Percentiles rank a stretch among this genome's conserved stretches.
Conservation (phyloP, 2,113 vertebrate genomes). For the Podocnemis expansa region DNA sequence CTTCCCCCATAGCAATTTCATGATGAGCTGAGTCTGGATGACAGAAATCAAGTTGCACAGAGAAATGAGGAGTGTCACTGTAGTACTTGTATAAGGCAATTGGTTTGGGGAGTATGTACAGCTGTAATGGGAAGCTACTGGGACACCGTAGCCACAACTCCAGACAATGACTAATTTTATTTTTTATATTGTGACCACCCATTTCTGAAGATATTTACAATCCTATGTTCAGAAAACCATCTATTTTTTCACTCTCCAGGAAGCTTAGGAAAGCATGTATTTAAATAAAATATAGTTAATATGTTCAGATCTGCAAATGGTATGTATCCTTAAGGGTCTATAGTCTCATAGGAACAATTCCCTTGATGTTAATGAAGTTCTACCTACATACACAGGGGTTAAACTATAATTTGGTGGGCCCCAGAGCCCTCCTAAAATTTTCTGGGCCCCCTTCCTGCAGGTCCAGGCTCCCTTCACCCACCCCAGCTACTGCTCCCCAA, state of each 20-base stretch:
- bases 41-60: slow-evolving; percentile 86
- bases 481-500: too few species aligned
- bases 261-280: not conserved
- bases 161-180: not conserved
- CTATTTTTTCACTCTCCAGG: not conserved
- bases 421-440: too few species aligned
- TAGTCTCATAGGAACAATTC: not conserved
- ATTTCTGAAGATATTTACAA: not conserved
- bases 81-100: not conserved
- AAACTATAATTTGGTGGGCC: too few species aligned
- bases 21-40: slow-evolving; percentile 76
- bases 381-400: too few species aligned
- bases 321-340: not conserved
- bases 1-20: slow-evolving; percentile 71
- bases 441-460: too few species aligned
- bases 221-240: not conserved
- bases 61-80: not conserved
- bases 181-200: not conserved
- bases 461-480: too few species aligned
- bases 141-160: not conserved
- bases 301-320: not conserved
- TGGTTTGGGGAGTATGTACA: not conserved
- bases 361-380: not conserved
- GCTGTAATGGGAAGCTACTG: not conserved
- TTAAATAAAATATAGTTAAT: not conserved